phyloP scores from a whole-genome alignment of 2,797 vertebrate genomes.

The Peromyscus eremicus region DNA sequence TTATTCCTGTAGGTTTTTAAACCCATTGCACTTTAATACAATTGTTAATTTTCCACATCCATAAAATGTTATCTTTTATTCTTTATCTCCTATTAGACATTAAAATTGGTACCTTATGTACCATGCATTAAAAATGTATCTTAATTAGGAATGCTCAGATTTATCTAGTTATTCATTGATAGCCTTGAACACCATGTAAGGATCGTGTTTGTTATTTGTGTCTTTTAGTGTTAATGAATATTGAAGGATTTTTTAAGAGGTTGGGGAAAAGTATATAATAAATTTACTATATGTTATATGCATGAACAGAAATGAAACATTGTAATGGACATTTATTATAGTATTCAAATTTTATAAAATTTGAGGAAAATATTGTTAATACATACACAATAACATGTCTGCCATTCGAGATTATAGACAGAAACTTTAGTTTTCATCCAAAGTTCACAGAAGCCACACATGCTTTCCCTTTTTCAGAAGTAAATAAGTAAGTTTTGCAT shows the following conservation, averaged over 20 bases:
- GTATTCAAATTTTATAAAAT: not conserved
- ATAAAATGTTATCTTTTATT: no score
- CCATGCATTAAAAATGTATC: not conserved
- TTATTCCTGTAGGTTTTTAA: not conserved
- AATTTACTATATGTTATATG: not conserved
- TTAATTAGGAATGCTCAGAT: not conserved
- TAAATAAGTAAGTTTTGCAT: conserved; percentile 81
- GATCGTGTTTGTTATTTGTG: not conserved
- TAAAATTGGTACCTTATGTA: not conserved
- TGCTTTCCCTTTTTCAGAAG: conserved; percentile 62
- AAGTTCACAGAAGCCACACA: conserved; percentile 47
- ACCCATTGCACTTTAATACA: not conserved
- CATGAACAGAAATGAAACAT: conserved; percentile 19
- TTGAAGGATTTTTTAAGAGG: not conserved
- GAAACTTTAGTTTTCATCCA: conserved; percentile 35
- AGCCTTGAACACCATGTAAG: not conserved
- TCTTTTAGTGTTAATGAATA: not conserved
- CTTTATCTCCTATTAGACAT: conserved; percentile 1
- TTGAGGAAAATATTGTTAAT: not conserved
- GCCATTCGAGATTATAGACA: conserved; percentile 50
- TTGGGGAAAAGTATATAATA: not conserved
- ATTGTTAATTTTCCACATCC: not conserved
- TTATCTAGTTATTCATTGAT: conserved; percentile 6
- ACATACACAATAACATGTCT: conserved; percentile 37
- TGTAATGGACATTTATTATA: conserved; percentile 1